Evolutionary conservation across 2,113 vertebrate genomes (phyloP).

Genomic region (Oryzias woworae): DNA sequence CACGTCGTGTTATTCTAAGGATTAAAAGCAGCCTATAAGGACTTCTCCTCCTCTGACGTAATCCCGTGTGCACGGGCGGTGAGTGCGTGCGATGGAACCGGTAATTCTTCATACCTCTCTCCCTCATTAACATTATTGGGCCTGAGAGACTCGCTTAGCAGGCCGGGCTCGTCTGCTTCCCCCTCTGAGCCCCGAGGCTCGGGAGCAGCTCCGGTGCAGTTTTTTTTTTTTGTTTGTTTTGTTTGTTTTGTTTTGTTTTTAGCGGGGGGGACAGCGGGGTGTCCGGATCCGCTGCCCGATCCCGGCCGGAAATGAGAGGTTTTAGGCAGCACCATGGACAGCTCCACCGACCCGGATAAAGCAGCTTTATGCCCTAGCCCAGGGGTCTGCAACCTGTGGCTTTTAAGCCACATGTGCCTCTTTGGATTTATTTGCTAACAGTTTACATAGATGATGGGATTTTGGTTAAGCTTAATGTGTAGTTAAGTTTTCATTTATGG

Average conservation of each 20-base stretch:
- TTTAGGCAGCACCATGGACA: constrained; percentile 72
- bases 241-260: too few species aligned
- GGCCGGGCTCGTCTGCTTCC: neutral
- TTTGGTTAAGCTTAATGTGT: too few species aligned
- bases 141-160: neutral
- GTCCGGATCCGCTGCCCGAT: neutral
- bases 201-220: neutral
- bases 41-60: constrained; percentile 18
- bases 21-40: constrained; percentile 15
- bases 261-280: neutral
- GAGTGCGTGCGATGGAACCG: neutral
- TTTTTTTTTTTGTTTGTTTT: too few species aligned
- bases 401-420: too few species aligned
- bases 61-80: constrained; percentile 21
- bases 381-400: too few species aligned
- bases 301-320: constrained; percentile 10
- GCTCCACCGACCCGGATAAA: constrained; percentile 36
- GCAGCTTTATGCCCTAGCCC: too few species aligned
- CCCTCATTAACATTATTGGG: neutral
- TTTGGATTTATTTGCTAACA: too few species aligned
- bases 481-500: too few species aligned
- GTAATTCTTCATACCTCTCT: neutral
- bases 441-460: too few species aligned
- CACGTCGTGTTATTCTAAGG: constrained; percentile 9
- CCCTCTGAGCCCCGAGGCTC: neutral